These are phyloP conservation scores for Trichogramma pretiosum DNA, from an alignment of 1,140 invertebrate species.

Conservation along the genomic window DNA sequence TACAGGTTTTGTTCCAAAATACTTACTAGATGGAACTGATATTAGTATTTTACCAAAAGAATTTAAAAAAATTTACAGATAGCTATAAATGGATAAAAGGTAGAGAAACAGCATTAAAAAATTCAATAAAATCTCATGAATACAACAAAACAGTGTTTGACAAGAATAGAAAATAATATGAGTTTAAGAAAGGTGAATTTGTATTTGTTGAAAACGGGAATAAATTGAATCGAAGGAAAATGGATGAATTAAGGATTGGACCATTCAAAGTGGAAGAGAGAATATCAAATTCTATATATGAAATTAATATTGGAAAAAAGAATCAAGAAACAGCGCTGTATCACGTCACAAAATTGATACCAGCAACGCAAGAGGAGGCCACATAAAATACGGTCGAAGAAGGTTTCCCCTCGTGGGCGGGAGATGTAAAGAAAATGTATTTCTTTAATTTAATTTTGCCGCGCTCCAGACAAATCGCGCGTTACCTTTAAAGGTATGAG, in stretches of 20 bases:
- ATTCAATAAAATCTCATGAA: constrained; percentile 4
- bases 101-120: constrained; percentile 9
- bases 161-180: constrained; percentile 17
- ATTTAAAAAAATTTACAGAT: constrained; percentile 4
- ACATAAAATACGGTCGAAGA: background rate
- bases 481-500: too few species aligned
- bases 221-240: constrained; percentile 22
- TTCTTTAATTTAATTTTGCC: too few species aligned
- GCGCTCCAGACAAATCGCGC: too few species aligned
- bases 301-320: constrained; percentile 21
- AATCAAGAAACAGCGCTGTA: constrained; percentile 23
- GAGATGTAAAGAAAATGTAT: constrained; percentile 22
- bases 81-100: background rate
- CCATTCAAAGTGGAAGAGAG: constrained; percentile 21
- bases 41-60: constrained; percentile 1
- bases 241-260: constrained; percentile 24
- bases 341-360: constrained; percentile 22
- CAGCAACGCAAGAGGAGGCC: constrained; percentile 4
- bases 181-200: constrained; percentile 16
- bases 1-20: constrained; percentile 9
- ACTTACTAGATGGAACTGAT: constrained; percentile 11
- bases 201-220: constrained; percentile 27
- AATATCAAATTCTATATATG: constrained; percentile 24
- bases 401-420: constrained; percentile 1
- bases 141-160: constrained; percentile 12